Conservation (phyloP, 2,888 invertebrate genomes). For the Chrysotoxum bicinctum region DNA sequence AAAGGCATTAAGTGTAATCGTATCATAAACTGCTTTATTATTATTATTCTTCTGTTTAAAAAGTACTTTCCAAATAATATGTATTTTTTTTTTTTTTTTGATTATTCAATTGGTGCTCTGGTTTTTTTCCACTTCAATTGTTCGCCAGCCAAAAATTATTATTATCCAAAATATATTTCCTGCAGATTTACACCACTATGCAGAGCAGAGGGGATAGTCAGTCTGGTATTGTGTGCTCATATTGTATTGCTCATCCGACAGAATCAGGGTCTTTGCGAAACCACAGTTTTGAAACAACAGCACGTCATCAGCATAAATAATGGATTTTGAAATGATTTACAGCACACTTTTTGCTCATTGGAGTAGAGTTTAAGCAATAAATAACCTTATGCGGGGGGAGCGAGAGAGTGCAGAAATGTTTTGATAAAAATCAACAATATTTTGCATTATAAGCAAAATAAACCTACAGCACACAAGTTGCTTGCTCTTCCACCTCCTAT, state of each 20-base stretch:
- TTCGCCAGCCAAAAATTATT: slow-evolving; percentile 16
- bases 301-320: slow-evolving; percentile 35
- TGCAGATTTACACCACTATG: neutral
- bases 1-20: slow-evolving; percentile 6
- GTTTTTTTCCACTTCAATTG: slow-evolving; percentile 3
- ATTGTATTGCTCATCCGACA: neutral
- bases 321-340: slow-evolving; percentile 33
- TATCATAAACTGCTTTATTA: neutral
- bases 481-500: neutral
- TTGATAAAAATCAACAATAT: slow-evolving; percentile 30
- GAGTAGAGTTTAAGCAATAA: slow-evolving; percentile 31
- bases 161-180: slow-evolving; percentile 2
- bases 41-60: neutral
- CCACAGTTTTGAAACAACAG: slow-evolving; percentile 35
- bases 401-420: neutral
- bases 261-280: slow-evolving; percentile 5
- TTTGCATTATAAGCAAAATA: slow-evolving; percentile 22
- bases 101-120: neutral
- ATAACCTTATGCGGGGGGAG: slow-evolving; percentile 8
- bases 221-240: neutral
- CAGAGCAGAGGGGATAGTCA: neutral
- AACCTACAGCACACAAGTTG: neutral
- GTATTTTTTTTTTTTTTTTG: neutral
- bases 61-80: neutral
- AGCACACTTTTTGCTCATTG: slow-evolving; percentile 25